Base-by-base conservation (phyloP, 2,113 vertebrate species). In the Orientallactaga bullata region DNA sequence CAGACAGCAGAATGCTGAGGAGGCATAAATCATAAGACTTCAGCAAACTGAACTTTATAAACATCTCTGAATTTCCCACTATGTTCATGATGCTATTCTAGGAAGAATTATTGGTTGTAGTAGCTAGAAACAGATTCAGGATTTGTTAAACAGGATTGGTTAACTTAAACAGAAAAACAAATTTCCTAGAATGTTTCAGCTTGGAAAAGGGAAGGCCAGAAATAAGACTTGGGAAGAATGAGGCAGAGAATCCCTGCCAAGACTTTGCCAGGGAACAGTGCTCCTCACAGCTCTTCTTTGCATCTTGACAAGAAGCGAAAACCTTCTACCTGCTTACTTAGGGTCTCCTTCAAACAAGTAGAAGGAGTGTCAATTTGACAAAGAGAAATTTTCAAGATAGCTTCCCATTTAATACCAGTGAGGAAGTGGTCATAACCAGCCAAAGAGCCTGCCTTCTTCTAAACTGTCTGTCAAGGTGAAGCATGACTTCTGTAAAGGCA, bases 101-200 rank as follows among this genome's bases (percentile, higher is more conserved):
- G 35, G 21, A 88, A 93, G 74, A 80, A 71, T 73, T 77, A 72
- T 26, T 82, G 35, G 35, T 55, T 30, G 10, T 15, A 60, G 39
- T 28, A 16, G 17, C 42, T 89, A 85, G 66, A n/a, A 65, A 78
- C 55, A 68, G 23, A 81, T 86, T 60, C 9, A 32, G n/a, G 55
- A 55, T 55, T 55, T 12, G 55, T 5, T 71, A 77, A 91, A 39
- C 7, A 47, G 66, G 15, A 35, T 35, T 91, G 32, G 94, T 69
- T 30, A 85, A n/a, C 21, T 79, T 17, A 93, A 86, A 66, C 7
- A 90, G 81, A 93, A 90, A 90, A 80, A 92, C 37, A 32, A 42
- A 72, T 66, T 74, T 88, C 88, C 35, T 51, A 28, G 30, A 69
- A 21, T 32, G 66, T 37, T 76, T 51, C 66, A 68, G 26, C 21